Evolutionary conservation across 2,888 invertebrate genomes (phyloP).

Genomic region (Drosophila stalkeri): DNA sequence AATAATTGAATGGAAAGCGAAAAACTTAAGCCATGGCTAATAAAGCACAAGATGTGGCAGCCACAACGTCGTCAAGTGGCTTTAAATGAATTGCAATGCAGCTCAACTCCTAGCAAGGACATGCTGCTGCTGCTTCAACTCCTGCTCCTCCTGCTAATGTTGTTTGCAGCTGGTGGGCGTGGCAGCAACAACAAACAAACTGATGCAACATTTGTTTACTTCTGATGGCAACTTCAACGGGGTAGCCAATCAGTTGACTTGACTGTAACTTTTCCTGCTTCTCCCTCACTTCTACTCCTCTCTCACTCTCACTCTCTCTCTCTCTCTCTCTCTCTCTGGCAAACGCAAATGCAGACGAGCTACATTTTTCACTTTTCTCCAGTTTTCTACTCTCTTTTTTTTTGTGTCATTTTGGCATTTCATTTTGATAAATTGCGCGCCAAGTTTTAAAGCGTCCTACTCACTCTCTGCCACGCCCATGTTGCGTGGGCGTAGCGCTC

Average conservation of each 20-base stretch:
- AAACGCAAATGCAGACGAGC: conserved; percentile 58
- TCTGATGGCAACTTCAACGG: conserved; percentile 56
- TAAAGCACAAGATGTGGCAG: conserved; percentile 38
- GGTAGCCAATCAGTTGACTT: conserved; percentile 68
- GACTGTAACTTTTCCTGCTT: conserved; percentile 19
- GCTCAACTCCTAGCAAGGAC: conserved; percentile 32
- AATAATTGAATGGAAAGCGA: conserved; percentile 26
- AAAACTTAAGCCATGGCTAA: conserved; percentile 25
- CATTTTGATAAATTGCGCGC: conserved; percentile 75
- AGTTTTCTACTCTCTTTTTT: conserved; percentile 16
- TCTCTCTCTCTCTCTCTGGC: conserved; percentile 2
- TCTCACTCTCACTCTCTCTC: background rate
- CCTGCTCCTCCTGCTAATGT: conserved; percentile 33
- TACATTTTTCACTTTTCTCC: conserved; percentile 70
- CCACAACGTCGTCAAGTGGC: conserved; percentile 48
- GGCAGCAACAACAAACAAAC: conserved; percentile 20
- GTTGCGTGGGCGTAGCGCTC: conserved; percentile 55
- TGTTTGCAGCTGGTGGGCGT: conserved; percentile 32
- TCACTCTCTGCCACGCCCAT: conserved; percentile 6
- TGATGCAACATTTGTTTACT: conserved; percentile 70
- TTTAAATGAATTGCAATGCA: conserved; percentile 58
- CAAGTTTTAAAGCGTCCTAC: conserved; percentile 29
- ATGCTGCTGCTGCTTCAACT: conserved; percentile 23
- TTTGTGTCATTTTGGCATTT: conserved; percentile 55
- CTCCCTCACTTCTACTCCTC: background rate